A percentile compares a stretch with the other conserved stretches of the same genome.
Evolutionary conservation across 2,888 invertebrate species (phyloP).

Genomic region (Nysson spinosus): DNA sequence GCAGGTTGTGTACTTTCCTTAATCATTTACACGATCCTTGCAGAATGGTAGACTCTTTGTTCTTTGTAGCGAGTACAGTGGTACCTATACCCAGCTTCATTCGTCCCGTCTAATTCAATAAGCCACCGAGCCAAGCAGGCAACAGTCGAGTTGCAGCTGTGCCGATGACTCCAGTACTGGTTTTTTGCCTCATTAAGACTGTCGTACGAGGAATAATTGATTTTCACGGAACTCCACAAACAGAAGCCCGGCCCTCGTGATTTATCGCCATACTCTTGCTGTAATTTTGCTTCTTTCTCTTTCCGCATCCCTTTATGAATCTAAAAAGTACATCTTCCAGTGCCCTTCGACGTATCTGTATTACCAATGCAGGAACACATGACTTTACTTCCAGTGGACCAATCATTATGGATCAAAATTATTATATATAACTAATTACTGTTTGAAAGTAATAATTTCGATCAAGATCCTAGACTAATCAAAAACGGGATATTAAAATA

Average conservation of each 20-base stretch:
- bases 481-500: too few species aligned
- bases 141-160: constrained; percentile 62
- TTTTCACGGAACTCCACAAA: constrained; percentile 64
- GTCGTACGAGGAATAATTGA: constrained; percentile 66
- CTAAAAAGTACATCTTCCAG: constrained; percentile 2
- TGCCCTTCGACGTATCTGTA: background rate
- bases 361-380: background rate
- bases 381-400: too few species aligned
- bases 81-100: constrained; percentile 35
- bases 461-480: too few species aligned
- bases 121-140: constrained; percentile 47
- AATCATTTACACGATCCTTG: background rate
- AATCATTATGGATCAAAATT: too few species aligned
- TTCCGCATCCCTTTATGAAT: constrained; percentile 24
- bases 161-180: constrained; percentile 49
- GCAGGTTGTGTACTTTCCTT: too few species aligned
- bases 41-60: background rate
- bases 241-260: constrained; percentile 50
- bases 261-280: constrained; percentile 42
- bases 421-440: too few species aligned
- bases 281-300: constrained; percentile 45
- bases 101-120: constrained; percentile 64
- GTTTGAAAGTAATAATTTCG: too few species aligned
- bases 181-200: constrained; percentile 63
- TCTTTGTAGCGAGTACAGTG: constrained; percentile 10